Base-by-base conservation (phyloP, 2,113 vertebrate species). In the Cnemophilus loriae region DNA sequence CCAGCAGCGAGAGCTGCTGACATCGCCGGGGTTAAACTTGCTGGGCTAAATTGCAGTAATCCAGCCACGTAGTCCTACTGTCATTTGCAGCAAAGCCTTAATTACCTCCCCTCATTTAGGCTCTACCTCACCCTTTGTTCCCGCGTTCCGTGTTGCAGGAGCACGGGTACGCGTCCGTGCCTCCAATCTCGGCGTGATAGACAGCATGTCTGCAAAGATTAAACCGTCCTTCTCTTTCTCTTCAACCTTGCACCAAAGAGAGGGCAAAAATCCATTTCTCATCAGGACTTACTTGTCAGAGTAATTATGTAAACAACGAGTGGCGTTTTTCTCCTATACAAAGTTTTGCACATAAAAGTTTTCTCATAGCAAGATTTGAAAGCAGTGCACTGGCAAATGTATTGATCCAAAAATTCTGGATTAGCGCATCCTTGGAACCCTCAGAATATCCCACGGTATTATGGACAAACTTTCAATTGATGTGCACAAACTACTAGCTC, bases 121-220 rank as follows among this genome's bases (percentile, higher is more conserved):
- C 23, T 47, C 27, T 37, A 14, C 37, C 35, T 61, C 42, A 22
- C 30, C 15, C 57, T 87, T 87, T 87, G 44, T 79, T 95, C 57
- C 19, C 9, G 15, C 9, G 1, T 28, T 46, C 37, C 13, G 0
- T 20, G 56, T 39, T 26, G 47, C 47, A 7, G 60, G 35, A 75
- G 19, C 44, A 5, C 15, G 18, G 21, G 18, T 24, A 7, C 6
- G 4, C 6, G 11, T 52, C 7, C 17, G 42, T 14, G 44, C 30
- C 21, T 68, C 3, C 39, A 6, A 0, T 22, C 42, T 65, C 32
- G 2, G 7, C 17, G 2, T 60, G 46, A 16, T 0, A 10, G 22
- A 5, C 57, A 12, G 7, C 11, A 1, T 0, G 22, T 23, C 32
- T 21, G 26, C 57, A 4, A 18, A 41, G 44, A 17, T 53, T 15